A percentile compares a stretch with the other conserved stretches of the same genome.
These are phyloP conservation scores for Arizona elegans DNA, from an alignment of 2,113 vertebrate genomes.

Conservation along the genomic window DNA sequence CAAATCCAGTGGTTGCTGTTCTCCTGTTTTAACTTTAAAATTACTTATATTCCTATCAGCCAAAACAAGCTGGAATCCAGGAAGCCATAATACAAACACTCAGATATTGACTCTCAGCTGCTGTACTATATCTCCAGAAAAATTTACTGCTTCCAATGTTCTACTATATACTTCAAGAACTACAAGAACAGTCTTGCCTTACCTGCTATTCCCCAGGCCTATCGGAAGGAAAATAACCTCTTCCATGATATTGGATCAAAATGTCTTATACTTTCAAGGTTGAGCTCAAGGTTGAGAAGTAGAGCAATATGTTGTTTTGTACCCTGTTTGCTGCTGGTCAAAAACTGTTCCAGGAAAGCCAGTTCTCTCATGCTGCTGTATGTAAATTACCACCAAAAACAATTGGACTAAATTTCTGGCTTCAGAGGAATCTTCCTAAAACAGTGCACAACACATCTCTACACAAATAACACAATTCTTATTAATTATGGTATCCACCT, in stretches of 20 bases:
- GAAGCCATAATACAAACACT: not conserved
- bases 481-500: not conserved
- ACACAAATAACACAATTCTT: not conserved
- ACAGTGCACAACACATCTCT: not conserved
- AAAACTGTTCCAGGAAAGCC: not conserved
- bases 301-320: not conserved
- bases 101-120: not conserved
- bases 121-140: not conserved
- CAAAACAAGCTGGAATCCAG: not conserved
- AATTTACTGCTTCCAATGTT: not conserved
- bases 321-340: not conserved
- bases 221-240: not conserved
- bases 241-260: not conserved
- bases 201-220: not conserved
- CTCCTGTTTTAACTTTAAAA: not conserved
- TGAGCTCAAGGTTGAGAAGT: not conserved
- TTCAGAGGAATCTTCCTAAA: not conserved
- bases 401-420: not conserved
- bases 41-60: not conserved
- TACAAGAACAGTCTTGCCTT: not conserved
- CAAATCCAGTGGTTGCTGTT: not conserved
- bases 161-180: not conserved
- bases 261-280: not conserved
- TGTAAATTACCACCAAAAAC: not conserved
- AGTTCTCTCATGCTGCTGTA: not conserved